Base-by-base conservation (phyloP, 2,888 invertebrate genomes). In the Protodeltote pygarga region DNA sequence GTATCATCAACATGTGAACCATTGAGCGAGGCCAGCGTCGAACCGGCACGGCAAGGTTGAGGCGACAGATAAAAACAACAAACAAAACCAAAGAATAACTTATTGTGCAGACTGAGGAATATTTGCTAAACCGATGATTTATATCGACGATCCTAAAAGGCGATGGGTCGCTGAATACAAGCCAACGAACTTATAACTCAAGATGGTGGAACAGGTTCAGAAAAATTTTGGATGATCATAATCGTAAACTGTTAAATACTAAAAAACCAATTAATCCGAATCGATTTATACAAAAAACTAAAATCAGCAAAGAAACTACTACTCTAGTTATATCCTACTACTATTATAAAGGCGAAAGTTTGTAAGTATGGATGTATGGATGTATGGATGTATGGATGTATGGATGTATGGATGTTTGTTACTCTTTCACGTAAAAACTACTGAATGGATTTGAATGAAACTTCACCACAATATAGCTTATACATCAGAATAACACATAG, bases 11-110 rank as follows among this genome's bases (percentile, higher is more conserved):
- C 73, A 78, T 77, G 76, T 77, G 74, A 80, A 78, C 63, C 69
- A 73, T 62, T 71, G 62, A 61, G 64, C 83, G 81, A 85, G 85
- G 83, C 77, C 83, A 67, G 62, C 63, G 62, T 57, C 66, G 61
- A 79, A 78, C 76, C 78, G 73, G 69, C 72, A 64, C 52, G 49
- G 65, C 85, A 86, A 86, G 85, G 85, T 84, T 85, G 84, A 79
- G 81, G 84, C 72, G 63, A 79, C 60, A 66, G 75, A 83, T 79
- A 81, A 83, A 83, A 81, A 79, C 75, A 77, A 74, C 75, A 73
- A 75, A 72, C 57, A 67, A 55, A 70, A 66, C 64, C 71, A 67
- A 63, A 57, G 66, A 73, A 60, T 69, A 60, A 71, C 52, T 70
- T 67, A 73, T 68, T 63, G 64, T 68, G 52, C 55, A 53, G 57